These are phyloP conservation scores for Myotis yumanensis DNA, from an alignment of 2,113 vertebrate genomes.

Conservation along the genomic window DNA sequence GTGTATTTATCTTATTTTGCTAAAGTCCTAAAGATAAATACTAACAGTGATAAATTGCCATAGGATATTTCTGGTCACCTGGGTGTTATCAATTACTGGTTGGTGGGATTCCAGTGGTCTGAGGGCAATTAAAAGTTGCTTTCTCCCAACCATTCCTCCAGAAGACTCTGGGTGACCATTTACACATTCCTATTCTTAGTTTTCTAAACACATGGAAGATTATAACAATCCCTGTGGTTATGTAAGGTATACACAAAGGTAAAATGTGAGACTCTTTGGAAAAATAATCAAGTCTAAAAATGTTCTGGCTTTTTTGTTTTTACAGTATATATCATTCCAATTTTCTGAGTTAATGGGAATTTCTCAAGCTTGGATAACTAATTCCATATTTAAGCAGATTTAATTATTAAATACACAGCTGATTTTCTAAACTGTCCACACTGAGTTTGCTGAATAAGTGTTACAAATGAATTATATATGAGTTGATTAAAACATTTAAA, in stretches of 20 bases:
- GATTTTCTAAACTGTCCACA: slow-evolving; percentile 68
- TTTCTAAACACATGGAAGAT: neutral
- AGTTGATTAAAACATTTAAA: slow-evolving; percentile 28
- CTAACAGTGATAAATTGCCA: neutral
- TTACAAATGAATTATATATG: slow-evolving; percentile 44
- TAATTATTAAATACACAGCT: slow-evolving; percentile 62
- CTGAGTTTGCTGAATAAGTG: slow-evolving; percentile 54
- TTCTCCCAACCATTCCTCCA: neutral
- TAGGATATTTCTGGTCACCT: neutral
- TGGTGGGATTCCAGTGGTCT: neutral
- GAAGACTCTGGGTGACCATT: neutral
- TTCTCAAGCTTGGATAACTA: slow-evolving; percentile 60
- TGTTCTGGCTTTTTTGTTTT: slow-evolving; percentile 22
- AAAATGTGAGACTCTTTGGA: neutral
- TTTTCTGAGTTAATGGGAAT: slow-evolving; percentile 49
- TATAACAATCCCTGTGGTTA: neutral
- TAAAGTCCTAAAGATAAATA: neutral
- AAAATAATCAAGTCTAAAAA: slow-evolving; percentile 29
- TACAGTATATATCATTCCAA: neutral
- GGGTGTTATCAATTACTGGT: neutral
- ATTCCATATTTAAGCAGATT: slow-evolving; percentile 74
- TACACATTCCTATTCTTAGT: neutral
- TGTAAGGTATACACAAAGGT: neutral
- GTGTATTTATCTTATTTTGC: neutral
- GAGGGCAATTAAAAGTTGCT: neutral